These are phyloP conservation scores for Mesocentrotus franciscanus DNA, from an alignment of 53 echinoderm and acorn worm genomes.

Conservation along the genomic window DNA sequence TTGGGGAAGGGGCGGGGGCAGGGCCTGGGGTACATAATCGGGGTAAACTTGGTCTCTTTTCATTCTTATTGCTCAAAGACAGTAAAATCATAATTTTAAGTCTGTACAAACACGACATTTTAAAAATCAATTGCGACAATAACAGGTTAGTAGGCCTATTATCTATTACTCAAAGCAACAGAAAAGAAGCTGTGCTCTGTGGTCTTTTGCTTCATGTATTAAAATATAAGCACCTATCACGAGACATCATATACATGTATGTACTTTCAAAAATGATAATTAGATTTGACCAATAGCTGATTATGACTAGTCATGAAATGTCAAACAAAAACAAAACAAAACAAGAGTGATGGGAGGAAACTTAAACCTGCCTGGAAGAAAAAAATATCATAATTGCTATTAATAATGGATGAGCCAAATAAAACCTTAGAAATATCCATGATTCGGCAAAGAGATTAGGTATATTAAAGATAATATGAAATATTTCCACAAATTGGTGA, in stretches of 20 bases:
- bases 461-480: not conserved
- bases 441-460: too few relatives aligned
- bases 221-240: too few relatives aligned
- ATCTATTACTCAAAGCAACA: conserved; percentile 1
- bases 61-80: not conserved
- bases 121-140: not conserved
- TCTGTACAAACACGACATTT: not conserved
- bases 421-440: not conserved
- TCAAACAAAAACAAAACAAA: conserved; percentile 7
- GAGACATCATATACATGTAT: not conserved
- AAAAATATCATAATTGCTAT: too few relatives aligned
- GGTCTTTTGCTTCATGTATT: not conserved
- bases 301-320: not conserved
- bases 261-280: not conserved
- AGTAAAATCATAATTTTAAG: not conserved
- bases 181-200: not conserved
- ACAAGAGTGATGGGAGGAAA: too few relatives aligned
- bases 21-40: not conserved
- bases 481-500: not conserved
- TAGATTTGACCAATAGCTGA: not conserved
- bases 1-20: not conserved
- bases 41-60: not conserved
- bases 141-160: not conserved
- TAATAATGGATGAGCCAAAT: not conserved
- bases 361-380: too few relatives aligned